Evolutionary conservation across 2,113 vertebrate species (phyloP), one percentile per base, ranked within the genome.

Genomic region (Ranitomeya imitator): DNA sequence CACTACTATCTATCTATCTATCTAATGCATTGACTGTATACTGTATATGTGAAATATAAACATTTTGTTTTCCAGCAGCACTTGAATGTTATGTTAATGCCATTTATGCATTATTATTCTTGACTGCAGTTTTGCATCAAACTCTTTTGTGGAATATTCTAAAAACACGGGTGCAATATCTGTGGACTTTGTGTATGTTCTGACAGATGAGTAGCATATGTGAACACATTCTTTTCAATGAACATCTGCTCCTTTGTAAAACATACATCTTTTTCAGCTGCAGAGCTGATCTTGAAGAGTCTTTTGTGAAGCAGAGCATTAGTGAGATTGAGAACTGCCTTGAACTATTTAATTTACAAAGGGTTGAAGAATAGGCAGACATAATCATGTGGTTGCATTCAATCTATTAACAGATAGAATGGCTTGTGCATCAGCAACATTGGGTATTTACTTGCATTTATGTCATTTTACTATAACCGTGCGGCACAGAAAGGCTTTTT

Each of bases 221-320:
- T 65, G 21, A 26, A 81, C 45, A 54, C 76, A 69, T 80, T 87
- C 26, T 52, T 45, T 59, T 87, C 51, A 80, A 23, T 69, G 77
- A 80, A 81, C 86, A 87, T 87, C 86, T 87, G 86, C 77, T 87
- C 60, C 77, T 19, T 79, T 86, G 74, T 78, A 57, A n/a, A 79
- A 9, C 45, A 57, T 45, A 67, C 45, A 79, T 79, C n/a, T 19
- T 18, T 23, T 60, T 78, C 51, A 54, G 74, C 60, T 52, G 52
- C 63, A 21, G 69, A 71, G n/a, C 86, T 80, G 63, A 87, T 79
- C 63, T 71, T 71, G 21, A 69, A n/a, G n/a, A 80, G 86, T 6
- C 77, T 87, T 86, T 87, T 86, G 45, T 79, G 79, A 26, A 69
- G 23, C 63, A 23, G 51, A 84, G 82, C 45, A 81, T 71, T 84